Percentiles rank a stretch among this genome's conserved stretches.
phyloP scores from a whole-genome alignment of 2,797 vertebrate genomes.

The Chrysocyon brachyurus region DNA sequence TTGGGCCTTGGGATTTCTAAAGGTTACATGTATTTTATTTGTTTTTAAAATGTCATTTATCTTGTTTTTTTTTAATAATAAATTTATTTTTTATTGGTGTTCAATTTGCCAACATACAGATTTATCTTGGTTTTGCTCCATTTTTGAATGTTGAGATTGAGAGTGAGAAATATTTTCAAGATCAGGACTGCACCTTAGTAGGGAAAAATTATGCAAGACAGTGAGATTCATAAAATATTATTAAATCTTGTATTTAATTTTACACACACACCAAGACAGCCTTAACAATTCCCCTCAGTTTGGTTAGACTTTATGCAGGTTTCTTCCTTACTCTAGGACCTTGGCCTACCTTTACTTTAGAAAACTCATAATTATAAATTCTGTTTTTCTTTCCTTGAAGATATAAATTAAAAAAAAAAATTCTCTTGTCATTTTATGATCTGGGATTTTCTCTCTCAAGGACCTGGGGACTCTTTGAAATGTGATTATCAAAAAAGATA shows the following conservation, averaged over 20 bases:
- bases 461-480: background rate
- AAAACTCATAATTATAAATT: background rate
- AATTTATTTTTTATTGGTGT: too few species aligned
- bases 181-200: background rate
- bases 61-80: background rate
- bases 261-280: background rate
- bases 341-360: background rate
- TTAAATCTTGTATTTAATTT: conserved; percentile 19
- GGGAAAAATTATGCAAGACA: background rate
- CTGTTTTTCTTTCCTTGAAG: background rate
- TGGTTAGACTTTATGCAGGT: background rate
- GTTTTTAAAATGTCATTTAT: conserved; percentile 49
- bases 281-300: background rate
- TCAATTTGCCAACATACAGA: background rate
- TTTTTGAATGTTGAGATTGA: conserved; percentile 40
- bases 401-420: background rate
- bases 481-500: background rate
- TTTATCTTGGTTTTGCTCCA: conserved; percentile 4
- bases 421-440: background rate
- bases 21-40: conserved; percentile 44
- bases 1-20: conserved; percentile 32
- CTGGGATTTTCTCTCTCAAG: background rate
- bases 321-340: background rate
- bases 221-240: background rate
- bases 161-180: background rate